phyloP scores from a whole-genome alignment of 2,113 vertebrate species.

The Chiloscyllium plagiosum region DNA sequence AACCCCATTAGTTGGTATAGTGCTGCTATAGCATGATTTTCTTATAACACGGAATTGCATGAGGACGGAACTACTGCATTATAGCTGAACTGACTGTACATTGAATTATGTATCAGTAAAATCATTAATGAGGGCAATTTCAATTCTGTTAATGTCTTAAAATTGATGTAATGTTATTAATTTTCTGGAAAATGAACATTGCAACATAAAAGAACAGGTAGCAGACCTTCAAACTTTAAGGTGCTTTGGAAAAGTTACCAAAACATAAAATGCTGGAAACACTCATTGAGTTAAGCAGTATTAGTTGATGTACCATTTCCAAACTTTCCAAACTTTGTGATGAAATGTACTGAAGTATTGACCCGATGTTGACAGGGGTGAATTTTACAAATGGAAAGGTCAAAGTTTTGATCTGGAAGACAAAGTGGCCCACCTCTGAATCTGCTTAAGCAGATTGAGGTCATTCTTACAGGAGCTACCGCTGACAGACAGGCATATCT shows the following conservation, averaged over 20 bases:
- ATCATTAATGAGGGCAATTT: neutral
- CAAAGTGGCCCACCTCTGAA: neutral
- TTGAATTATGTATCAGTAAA: neutral
- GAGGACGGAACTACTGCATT: no score
- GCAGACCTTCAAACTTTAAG: neutral
- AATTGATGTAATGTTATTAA: neutral
- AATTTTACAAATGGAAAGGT: neutral
- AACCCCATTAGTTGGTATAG: no score
- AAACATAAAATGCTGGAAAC: neutral
- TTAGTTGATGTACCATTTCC: neutral
- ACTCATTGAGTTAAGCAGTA: neutral
- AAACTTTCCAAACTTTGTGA: neutral
- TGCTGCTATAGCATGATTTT: no score
- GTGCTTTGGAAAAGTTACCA: neutral
- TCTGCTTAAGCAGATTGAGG: neutral
- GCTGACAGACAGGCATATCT: no score
- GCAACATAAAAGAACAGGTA: neutral
- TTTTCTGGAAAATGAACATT: neutral
- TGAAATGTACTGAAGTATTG: neutral
- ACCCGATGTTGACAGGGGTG: neutral
- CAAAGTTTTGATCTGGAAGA: neutral
- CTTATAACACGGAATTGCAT: no score
- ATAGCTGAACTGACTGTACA: no score
- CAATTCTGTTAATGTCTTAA: neutral
- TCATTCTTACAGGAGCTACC: neutral